A percentile compares a stretch with the other conserved stretches of the same genome.
These are phyloP conservation scores for Drosophila atroscutellata DNA, from an alignment of 2,888 invertebrate genomes.

Conservation along the genomic window DNA sequence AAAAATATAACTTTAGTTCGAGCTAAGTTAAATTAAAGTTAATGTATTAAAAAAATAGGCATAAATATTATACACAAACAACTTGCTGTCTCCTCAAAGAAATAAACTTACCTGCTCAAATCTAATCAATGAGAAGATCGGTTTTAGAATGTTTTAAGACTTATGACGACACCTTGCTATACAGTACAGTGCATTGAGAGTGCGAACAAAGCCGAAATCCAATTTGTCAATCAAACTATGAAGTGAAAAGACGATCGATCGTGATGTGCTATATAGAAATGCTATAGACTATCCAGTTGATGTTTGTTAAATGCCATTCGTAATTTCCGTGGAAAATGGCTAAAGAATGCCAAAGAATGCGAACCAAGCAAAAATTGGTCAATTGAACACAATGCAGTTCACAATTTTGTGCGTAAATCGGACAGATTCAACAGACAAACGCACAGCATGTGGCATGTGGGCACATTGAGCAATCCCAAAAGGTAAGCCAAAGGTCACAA, in stretches of 20 bases:
- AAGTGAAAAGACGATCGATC: constrained; percentile 25
- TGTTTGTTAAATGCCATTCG: constrained; percentile 47
- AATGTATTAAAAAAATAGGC: background rate
- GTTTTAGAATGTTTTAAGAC: background rate
- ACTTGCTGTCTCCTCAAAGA: background rate
- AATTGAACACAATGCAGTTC: constrained; percentile 50
- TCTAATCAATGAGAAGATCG: background rate
- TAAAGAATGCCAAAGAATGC: constrained; percentile 50
- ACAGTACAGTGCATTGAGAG: background rate
- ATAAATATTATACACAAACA: background rate
- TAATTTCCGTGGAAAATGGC: constrained; percentile 72
- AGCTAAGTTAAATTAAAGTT: background rate
- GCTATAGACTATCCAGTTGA: constrained; percentile 27
- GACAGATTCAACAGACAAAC: constrained; percentile 39
- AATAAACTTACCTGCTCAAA: background rate
- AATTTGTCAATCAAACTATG: constrained; percentile 32
- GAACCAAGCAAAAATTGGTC: constrained; percentile 44
- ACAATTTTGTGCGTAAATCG: constrained; percentile 37
- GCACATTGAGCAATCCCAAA: constrained; percentile 65
- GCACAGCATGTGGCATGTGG: constrained; percentile 76
- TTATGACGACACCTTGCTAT: background rate
- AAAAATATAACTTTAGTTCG: background rate
- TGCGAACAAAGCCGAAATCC: constrained; percentile 10
- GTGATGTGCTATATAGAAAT: background rate
- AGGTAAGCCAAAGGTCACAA: constrained; percentile 61